phyloP scores from a whole-genome alignment of 2,113 vertebrate species.

The Campylorhamphus procurvoides region DNA sequence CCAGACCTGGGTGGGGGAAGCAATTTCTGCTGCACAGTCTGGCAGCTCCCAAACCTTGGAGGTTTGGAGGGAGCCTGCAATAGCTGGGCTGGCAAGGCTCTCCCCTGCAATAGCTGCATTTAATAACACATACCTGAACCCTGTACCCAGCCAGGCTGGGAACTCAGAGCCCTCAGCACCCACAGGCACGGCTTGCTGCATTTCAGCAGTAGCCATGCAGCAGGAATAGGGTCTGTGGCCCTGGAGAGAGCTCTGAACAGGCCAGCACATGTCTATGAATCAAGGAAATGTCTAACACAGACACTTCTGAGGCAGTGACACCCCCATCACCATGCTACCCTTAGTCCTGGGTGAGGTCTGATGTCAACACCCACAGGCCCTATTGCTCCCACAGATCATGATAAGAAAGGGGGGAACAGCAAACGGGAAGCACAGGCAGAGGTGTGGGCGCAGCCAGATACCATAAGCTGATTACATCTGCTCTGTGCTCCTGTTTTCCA shows the following conservation, averaged over 20 bases:
- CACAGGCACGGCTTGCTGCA: rapidly evolving
- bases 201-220: rapidly evolving
- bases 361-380: neutral
- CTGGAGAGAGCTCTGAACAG: neutral
- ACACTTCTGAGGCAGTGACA: neutral
- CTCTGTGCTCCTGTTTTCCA: neutral
- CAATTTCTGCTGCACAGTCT: neutral
- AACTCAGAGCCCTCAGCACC: neutral
- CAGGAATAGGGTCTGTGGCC: neutral
- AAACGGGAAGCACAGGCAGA: neutral
- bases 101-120: neutral
- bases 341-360: neutral
- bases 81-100: neutral
- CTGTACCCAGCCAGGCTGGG: neutral
- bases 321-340: rapidly evolving
- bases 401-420: neutral
- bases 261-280: rapidly evolving
- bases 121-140: neutral
- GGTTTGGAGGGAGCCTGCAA: neutral
- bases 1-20: neutral
- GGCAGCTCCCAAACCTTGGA: neutral
- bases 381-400: neutral
- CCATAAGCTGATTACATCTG: neutral
- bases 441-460: neutral
- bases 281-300: rapidly evolving